Percentiles rank a stretch among this genome's conserved stretches.
phyloP scores from a whole-genome alignment of 2,888 invertebrate species.

The Lasioglossum malachurum region DNA sequence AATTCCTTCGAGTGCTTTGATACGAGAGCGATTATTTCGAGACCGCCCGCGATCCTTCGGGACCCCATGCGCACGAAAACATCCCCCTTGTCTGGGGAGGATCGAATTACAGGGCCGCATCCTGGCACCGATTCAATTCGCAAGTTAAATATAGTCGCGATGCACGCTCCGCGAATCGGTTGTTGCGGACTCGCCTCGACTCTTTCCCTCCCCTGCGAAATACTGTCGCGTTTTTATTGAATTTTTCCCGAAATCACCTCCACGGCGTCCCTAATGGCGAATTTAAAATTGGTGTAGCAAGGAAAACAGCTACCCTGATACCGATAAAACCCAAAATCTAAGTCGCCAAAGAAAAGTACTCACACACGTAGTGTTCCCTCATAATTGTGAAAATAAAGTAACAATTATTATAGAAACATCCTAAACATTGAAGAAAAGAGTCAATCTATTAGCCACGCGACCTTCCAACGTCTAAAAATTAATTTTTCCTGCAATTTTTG shows the following conservation, averaged over 20 bases:
- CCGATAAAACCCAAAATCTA: background rate
- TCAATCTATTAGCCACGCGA: background rate
- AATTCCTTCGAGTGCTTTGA: constrained; percentile 44
- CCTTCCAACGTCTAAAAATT: background rate
- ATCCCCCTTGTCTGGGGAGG: constrained; percentile 57
- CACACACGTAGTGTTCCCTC: too few relatives aligned
- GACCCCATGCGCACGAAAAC: constrained; percentile 50
- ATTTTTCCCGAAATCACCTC: background rate
- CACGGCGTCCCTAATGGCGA: background rate
- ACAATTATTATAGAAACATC: too few relatives aligned
- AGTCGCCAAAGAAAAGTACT: too few relatives aligned
- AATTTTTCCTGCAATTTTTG: background rate
- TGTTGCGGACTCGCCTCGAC: constrained; percentile 50
- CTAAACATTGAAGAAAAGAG: background rate
- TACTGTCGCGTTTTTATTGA: constrained; percentile 26
- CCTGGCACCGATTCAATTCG: constrained; percentile 74
- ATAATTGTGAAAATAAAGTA: too few relatives aligned
- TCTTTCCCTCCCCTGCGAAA: constrained; percentile 8
- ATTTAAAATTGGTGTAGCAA: background rate
- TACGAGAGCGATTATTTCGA: constrained; percentile 53
- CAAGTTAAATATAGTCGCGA: constrained; percentile 73
- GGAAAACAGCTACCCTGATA: background rate
- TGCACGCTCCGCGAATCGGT: constrained; percentile 67
- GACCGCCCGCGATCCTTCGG: constrained; percentile 51
- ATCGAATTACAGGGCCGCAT: constrained; percentile 77